Percentiles rank a stretch among this genome's conserved stretches.
Conservation (phyloP, 2,113 vertebrate species). For the Scomber japonicus region DNA sequence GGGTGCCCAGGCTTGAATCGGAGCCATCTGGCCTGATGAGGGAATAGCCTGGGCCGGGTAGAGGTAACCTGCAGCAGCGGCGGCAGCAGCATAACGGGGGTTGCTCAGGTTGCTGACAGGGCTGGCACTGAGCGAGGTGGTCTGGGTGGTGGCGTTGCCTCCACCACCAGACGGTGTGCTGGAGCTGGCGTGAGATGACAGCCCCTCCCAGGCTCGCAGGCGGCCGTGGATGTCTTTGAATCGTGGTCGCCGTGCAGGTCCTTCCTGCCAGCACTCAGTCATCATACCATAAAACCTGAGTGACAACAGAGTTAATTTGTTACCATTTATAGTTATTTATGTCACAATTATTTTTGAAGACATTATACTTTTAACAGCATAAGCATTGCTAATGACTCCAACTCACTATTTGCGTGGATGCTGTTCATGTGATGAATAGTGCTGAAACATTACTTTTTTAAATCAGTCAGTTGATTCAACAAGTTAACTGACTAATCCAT, state of each 20-base stretch:
- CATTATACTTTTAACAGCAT: no score
- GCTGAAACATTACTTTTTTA: no score
- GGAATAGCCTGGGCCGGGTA: conserved; percentile 91
- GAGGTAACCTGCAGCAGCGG: conserved; percentile 89
- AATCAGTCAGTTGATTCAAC: no score
- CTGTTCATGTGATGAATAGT: no score
- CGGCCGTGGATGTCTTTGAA: conserved; percentile 95
- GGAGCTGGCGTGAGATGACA: conserved; percentile 96
- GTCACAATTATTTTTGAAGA: background rate
- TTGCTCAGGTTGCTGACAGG: conserved; percentile 98
- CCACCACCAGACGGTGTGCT: conserved; percentile 96
- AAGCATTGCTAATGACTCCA: no score
- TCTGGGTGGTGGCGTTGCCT: conserved; percentile 98
- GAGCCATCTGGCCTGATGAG: conserved; percentile 89
- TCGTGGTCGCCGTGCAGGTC: conserved; percentile 91
- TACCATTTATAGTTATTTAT: background rate
- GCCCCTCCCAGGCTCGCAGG: conserved; percentile 96
- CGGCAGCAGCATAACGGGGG: conserved; percentile 90
- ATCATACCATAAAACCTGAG: conserved; percentile 93
- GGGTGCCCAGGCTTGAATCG: conserved; percentile 85
- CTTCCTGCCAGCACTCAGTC: conserved; percentile 98
- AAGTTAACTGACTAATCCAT: no score
- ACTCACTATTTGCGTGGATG: no score
- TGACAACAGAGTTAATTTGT: conserved; percentile 7
- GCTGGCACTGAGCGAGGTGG: conserved; percentile 97